These are phyloP conservation scores for Tinea trinotella DNA, from an alignment of 2,888 invertebrate genomes.

Conservation along the genomic window DNA sequence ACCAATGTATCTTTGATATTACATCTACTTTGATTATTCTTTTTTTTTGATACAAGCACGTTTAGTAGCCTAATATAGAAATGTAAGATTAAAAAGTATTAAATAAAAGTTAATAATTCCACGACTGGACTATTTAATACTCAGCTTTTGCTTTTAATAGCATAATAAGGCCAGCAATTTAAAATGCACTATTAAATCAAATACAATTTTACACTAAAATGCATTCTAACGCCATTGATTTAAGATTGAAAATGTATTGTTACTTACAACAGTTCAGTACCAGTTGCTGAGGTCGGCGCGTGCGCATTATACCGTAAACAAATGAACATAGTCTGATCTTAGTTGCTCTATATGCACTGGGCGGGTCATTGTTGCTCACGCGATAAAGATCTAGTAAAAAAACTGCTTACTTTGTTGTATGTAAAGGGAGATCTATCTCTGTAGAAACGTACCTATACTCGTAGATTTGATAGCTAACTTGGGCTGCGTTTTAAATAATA, in stretches of 20 bases:
- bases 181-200: background rate
- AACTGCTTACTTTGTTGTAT: conserved; percentile 1
- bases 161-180: background rate
- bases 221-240: background rate
- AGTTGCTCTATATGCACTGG: conserved; percentile 14
- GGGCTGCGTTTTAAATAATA: too few species aligned
- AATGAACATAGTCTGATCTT: background rate
- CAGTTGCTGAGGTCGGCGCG: background rate
- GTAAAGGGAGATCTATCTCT: background rate
- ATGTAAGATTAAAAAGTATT: too few species aligned
- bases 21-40: too few species aligned
- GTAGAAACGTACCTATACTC: too few species aligned
- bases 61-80: too few species aligned
- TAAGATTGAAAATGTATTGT: background rate
- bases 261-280: background rate
- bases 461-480: too few species aligned
- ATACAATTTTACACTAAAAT: conserved; percentile 5
- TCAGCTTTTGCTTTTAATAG: background rate
- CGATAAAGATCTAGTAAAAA: conserved; percentile 1
- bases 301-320: conserved; percentile 16
- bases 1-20: too few species aligned
- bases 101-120: too few species aligned
- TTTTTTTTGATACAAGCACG: too few species aligned
- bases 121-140: background rate
- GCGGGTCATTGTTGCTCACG: conserved; percentile 18